Evolutionary conservation across 2,888 invertebrate genomes (phyloP).

Genomic region (Lasioglossum zephyrum): DNA sequence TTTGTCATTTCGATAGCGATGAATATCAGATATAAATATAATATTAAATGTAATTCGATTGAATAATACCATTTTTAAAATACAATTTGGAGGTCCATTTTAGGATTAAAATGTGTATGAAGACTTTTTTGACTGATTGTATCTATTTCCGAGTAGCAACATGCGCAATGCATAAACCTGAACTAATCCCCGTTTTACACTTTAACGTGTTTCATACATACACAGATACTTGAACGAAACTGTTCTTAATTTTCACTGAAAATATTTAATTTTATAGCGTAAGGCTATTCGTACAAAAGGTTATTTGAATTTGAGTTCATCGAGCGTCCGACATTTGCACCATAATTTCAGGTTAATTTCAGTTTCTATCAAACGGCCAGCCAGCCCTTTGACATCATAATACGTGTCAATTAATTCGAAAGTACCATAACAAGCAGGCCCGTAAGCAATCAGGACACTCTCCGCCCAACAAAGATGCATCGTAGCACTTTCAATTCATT

Average conservation of each 20-base stretch:
- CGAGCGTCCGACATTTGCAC: background rate
- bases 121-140: too few species aligned
- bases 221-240: too few species aligned
- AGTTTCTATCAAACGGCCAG: constrained; percentile 7
- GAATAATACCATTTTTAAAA: too few species aligned
- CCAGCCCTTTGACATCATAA: constrained; percentile 5
- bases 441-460: constrained; percentile 11
- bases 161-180: too few species aligned
- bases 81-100: too few species aligned
- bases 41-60: too few species aligned
- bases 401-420: background rate
- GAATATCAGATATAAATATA: too few species aligned
- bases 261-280: background rate
- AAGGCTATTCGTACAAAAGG: background rate
- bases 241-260: background rate
- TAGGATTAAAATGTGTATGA: too few species aligned
- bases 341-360: constrained; percentile 15
- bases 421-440: background rate
- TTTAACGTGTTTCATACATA: background rate
- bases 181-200: background rate
- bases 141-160: too few species aligned
- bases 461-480: background rate
- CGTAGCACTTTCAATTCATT: constrained; percentile 31
- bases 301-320: background rate
- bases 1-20: too few species aligned